A percentile compares a stretch with the other conserved stretches of the same genome.
Conservation (phyloP, 1,140 invertebrate species). For the Theocolax elegans region DNA sequence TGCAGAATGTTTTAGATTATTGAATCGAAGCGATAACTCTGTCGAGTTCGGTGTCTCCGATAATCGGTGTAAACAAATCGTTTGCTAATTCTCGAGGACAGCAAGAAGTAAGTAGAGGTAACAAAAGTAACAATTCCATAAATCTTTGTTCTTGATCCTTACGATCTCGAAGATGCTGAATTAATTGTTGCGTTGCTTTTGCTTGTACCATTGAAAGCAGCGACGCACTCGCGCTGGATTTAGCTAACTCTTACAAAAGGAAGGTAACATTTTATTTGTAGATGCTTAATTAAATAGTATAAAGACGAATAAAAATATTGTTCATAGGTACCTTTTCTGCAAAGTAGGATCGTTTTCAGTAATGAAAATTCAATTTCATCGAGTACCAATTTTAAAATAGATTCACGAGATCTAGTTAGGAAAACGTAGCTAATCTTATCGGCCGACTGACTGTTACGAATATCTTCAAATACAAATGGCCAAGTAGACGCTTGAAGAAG, state of each 20-base stretch:
- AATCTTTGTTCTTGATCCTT: slow-evolving; percentile 49
- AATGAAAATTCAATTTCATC: slow-evolving; percentile 71
- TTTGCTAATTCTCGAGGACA: slow-evolving; percentile 54
- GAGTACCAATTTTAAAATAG: slow-evolving; percentile 64
- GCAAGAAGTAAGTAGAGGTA: slow-evolving; percentile 56
- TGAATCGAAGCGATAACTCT: slow-evolving; percentile 58
- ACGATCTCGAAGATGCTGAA: slow-evolving; percentile 49
- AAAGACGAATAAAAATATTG: neutral
- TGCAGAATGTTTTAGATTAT: no score
- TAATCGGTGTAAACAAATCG: slow-evolving; percentile 58
- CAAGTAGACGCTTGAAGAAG: slow-evolving; percentile 72
- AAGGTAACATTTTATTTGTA: neutral
- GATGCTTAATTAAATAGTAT: neutral
- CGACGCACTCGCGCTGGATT: slow-evolving; percentile 40
- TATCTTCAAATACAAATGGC: slow-evolving; percentile 67
- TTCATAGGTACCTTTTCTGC: slow-evolving; percentile 68
- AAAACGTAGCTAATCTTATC: slow-evolving; percentile 41
- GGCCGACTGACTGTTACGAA: slow-evolving; percentile 40
- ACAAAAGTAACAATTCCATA: slow-evolving; percentile 52
- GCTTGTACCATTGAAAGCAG: slow-evolving; percentile 47
- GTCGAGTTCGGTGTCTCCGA: slow-evolving; percentile 56
- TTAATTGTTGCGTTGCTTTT: slow-evolving; percentile 51
- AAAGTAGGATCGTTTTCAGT: slow-evolving; percentile 74
- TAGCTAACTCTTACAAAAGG: slow-evolving; percentile 53
- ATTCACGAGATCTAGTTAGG: slow-evolving; percentile 52